These are phyloP conservation scores for Tryphoninae sp. DNA, from an alignment of 2,888 invertebrate genomes.

Conservation along the genomic window DNA sequence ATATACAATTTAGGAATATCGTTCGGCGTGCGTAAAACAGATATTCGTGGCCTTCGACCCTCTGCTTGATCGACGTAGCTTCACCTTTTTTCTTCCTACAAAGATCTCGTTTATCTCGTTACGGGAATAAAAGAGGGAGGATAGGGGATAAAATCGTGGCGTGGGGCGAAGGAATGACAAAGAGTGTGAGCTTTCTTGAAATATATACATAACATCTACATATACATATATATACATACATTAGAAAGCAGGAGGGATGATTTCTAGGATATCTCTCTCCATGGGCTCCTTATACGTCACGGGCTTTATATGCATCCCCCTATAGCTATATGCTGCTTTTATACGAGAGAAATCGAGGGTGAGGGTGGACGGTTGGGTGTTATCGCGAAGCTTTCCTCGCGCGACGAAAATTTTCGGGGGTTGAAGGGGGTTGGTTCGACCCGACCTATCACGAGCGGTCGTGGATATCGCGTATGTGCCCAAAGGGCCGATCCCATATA, in stretches of 20 bases:
- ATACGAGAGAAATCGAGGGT: slow-evolving; percentile 31
- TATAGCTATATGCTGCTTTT: not conserved
- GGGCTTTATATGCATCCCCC: slow-evolving; percentile 3
- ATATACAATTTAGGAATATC: slow-evolving; percentile 4
- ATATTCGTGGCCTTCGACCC: slow-evolving; percentile 41
- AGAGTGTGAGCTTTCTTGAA: slow-evolving; percentile 57
- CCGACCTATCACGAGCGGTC: slow-evolving; percentile 50
- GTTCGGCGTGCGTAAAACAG: slow-evolving; percentile 33
- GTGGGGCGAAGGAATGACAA: slow-evolving; percentile 50
- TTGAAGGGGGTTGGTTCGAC: slow-evolving; percentile 3
- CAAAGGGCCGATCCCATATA: slow-evolving; percentile 61
- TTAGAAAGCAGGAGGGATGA: slow-evolving; percentile 13
- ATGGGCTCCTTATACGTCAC: slow-evolving; percentile 51
- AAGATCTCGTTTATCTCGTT: slow-evolving; percentile 62
- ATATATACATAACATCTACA: slow-evolving; percentile 31
- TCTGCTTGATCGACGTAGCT: not conserved
- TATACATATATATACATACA: not conserved
- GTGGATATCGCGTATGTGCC: slow-evolving; percentile 55
- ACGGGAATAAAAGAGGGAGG: slow-evolving; percentile 54
- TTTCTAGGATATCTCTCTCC: slow-evolving; percentile 37
- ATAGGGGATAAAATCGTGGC: slow-evolving; percentile 9
- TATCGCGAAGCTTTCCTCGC: slow-evolving; percentile 46
- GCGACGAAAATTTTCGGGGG: slow-evolving; percentile 48
- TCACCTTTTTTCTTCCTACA: slow-evolving; percentile 36
- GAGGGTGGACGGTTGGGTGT: slow-evolving; percentile 58